Conservation (phyloP, 2,888 invertebrate genomes). For the Cryptus armator region DNA sequence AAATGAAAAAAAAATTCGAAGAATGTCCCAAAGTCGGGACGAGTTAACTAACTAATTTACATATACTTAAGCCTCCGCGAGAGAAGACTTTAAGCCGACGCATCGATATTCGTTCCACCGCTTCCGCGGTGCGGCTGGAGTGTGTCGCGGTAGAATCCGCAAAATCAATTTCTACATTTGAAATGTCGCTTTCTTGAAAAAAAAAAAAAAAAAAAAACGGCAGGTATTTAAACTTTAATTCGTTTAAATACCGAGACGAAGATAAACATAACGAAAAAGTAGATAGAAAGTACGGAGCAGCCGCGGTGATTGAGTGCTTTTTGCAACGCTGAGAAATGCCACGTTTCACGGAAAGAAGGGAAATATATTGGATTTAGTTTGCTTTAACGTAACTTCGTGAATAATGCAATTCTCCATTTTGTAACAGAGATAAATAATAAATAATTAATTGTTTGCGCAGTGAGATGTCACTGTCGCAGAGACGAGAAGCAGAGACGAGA, state of each 20-base stretch:
- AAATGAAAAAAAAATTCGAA: constrained; percentile 24
- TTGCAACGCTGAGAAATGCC: background rate
- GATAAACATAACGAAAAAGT: background rate
- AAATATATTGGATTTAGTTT: background rate
- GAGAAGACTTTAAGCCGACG: constrained; percentile 21
- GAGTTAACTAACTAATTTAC: constrained; percentile 70
- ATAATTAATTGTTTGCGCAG: constrained; percentile 67
- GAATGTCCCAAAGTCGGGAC: constrained; percentile 49
- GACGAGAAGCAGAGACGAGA: constrained; percentile 33
- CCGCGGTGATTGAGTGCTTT: background rate
- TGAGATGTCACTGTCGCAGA: constrained; percentile 49
- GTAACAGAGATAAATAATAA: constrained; percentile 64
- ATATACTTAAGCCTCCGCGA: constrained; percentile 55
- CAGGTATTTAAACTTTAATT: background rate
- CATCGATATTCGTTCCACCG: constrained; percentile 53
- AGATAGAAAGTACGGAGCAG: background rate
- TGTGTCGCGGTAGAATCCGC: constrained; percentile 10
- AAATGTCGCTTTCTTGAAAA: background rate
- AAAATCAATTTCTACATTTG: constrained; percentile 32
- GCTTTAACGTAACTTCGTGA: background rate
- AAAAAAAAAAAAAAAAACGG: too few relatives aligned
- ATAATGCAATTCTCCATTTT: constrained; percentile 27
- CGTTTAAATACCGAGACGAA: background rate
- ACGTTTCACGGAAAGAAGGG: background rate
- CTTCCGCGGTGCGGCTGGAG: background rate